Evolutionary conservation across 2,113 vertebrate genomes (phyloP), one percentile per base, ranked within the genome.

Genomic region (Istiophorus platypterus): DNA sequence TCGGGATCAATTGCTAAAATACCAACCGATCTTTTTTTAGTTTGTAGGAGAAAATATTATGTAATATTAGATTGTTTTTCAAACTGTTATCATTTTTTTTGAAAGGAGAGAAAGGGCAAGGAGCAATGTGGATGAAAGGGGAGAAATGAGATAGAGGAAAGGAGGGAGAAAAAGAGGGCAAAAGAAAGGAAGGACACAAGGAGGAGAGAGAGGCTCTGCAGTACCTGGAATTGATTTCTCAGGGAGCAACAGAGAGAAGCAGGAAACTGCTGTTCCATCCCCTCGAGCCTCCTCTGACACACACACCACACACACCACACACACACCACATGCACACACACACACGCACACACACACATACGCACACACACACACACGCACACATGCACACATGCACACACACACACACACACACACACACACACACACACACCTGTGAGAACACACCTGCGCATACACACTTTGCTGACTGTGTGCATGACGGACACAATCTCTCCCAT

Each of bases 151-250:
- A 37, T 7, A 15, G 26, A 31, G 15, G 58, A 52, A 20, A 29
- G 64, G 63, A 42, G 12, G 27, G n/a, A 57, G 41, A 47, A 73
- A 47, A 59, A 52, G 49, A 76, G 20, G 58, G 67, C 8, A 7
- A 73, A 81, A 67, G 65, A n/a, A 6, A 85, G 74, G 77, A 42
- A 78, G 57, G 70, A 75, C 42, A 70, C 7, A 3, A 47, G 49
- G 78, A 76, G 70, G 56, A 56, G 76, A 64, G 80, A 80, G 71
- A 69, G 80, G 66, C 80, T 85, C 84, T 84, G 74, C 88, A 72
- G 90, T 70, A 76, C 76, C 77, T 89, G 83, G 80, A 89, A 86
- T 86, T 84, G 81, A 91, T 92, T 93, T 89, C 86, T 87, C 79
- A 65, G 88, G 80, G 88, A 87, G 84, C 51, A 3, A 85, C 52